Evolutionary conservation across 2,113 vertebrate genomes (phyloP), one percentile per base, ranked within the genome.

Genomic region (Clarias magur): DNA sequence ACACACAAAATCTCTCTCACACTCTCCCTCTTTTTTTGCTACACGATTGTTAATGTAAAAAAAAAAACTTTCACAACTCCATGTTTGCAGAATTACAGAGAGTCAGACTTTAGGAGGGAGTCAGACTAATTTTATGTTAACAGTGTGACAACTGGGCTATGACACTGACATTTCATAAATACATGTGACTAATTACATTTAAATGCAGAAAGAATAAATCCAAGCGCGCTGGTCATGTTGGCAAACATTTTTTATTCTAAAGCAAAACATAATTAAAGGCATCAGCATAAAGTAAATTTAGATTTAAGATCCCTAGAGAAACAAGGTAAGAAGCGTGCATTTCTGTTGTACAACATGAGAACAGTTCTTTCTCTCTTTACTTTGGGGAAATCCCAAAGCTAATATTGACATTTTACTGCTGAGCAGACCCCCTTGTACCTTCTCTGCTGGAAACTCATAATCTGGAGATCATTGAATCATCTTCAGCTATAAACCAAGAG

Each of bases 391-490:
- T 88, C 90, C 85, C 88, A 79, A 78, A 85, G 85, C 85, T 86
- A 85, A 85, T 89, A 91, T 89, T 88, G 86, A 87, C 90, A 85
- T 89, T 91, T 91, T 89, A 91, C 85, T 89, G 90, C 89, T 83
- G 87, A 89, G 85, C 65, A 80, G 57, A 85, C 82, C 75, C 72
- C 54, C 79, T 89, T 82, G 86, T 89, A 84, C 72, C 65, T 30
- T 72, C 84, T 62, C 85, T 19, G 27, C 88, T 83, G 83, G 73
- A 86, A 89, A 89, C 85, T 87, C 88, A 89, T 88, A 85, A 91
- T 88, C 86, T 25, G 56, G 34, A 79, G 83, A 88, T 91, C 83
- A 91, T 82, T 89, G 85, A 89, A 91, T 91, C 89, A 90, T 89
- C 82, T 89, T 76, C 85, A 34, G 88, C 62, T 82, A 88, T 91